phyloP scores from a whole-genome alignment of 2,888 invertebrate genomes.

The Melanargia galathea region DNA sequence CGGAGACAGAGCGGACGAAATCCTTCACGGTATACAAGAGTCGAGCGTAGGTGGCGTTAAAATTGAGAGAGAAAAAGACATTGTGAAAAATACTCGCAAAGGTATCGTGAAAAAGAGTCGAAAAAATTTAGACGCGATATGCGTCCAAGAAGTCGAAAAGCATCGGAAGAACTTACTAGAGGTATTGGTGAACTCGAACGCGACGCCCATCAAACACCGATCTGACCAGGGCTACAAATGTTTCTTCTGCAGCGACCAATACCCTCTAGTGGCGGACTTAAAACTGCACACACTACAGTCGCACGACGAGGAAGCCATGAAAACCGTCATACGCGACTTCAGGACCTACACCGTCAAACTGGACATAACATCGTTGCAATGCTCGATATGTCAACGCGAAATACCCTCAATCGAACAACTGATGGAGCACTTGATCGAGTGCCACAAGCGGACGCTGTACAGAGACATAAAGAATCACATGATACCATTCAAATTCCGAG shows the following conservation, averaged over 20 bases:
- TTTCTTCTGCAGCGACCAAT: slow-evolving; percentile 50
- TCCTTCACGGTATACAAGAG: slow-evolving; percentile 20
- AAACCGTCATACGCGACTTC: slow-evolving; percentile 43
- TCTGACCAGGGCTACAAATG: slow-evolving; percentile 50
- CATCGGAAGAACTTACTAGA: slow-evolving; percentile 57
- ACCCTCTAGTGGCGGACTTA: slow-evolving; percentile 46
- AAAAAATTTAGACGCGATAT: slow-evolving; percentile 2
- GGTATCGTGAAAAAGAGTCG: background rate
- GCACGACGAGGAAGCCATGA: slow-evolving; percentile 48
- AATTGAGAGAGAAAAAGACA: background rate
- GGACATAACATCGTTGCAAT: slow-evolving; percentile 58
- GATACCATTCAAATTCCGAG: slow-evolving; percentile 56
- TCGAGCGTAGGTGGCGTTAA: slow-evolving; percentile 10
- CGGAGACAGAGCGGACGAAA: slow-evolving; percentile 27
- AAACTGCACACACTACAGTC: slow-evolving; percentile 51
- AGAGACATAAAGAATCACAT: slow-evolving; percentile 54
- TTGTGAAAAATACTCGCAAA: background rate
- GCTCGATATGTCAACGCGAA: slow-evolving; percentile 49
- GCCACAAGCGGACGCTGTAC: slow-evolving; percentile 49
- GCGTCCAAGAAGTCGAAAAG: slow-evolving; percentile 54
- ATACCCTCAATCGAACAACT: slow-evolving; percentile 48
- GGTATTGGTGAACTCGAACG: slow-evolving; percentile 52
- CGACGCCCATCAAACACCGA: slow-evolving; percentile 52
- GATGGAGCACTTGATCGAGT: slow-evolving; percentile 48
- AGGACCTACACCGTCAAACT: slow-evolving; percentile 51